phyloP scores from a whole-genome alignment of 2,888 invertebrate species.

The Aleiodes alternator region DNA sequence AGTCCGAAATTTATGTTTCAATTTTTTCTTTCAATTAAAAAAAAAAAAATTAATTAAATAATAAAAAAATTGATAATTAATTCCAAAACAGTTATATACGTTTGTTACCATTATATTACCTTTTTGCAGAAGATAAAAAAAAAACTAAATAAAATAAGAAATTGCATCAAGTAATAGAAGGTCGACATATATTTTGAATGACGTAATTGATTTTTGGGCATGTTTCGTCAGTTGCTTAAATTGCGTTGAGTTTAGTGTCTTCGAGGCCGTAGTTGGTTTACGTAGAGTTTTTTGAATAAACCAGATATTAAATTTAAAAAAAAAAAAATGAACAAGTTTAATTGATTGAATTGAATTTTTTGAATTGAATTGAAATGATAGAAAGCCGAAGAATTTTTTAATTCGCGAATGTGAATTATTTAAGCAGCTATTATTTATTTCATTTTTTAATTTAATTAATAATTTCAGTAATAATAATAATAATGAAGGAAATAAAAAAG shows the following conservation, averaged over 20 bases:
- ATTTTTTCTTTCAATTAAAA: constrained; percentile 38
- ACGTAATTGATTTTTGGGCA: constrained; percentile 73
- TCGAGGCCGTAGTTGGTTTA: constrained; percentile 67
- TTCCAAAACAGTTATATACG: constrained; percentile 29
- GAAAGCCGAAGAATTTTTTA: constrained; percentile 30
- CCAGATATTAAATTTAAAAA: constrained; percentile 13
- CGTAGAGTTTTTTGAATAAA: constrained; percentile 61
- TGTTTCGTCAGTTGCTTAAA: constrained; percentile 72
- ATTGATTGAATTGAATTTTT: neutral
- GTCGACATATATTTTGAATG: constrained; percentile 66
- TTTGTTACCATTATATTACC: constrained; percentile 52
- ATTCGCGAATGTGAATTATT: constrained; percentile 42
- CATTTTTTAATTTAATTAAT: constrained; percentile 11
- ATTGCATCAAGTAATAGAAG: constrained; percentile 60
- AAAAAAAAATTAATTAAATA: neutral
- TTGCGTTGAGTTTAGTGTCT: constrained; percentile 66
- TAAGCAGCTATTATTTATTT: constrained; percentile 25
- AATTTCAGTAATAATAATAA: neutral
- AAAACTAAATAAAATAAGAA: constrained; percentile 30
- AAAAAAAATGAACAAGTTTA: constrained; percentile 28
- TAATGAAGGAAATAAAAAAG: neutral
- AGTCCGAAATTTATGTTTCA: constrained; percentile 48
- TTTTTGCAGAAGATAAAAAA: constrained; percentile 49
- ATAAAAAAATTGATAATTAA: constrained; percentile 6
- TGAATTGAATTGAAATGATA: constrained; percentile 22